Evolutionary conservation across 2,888 invertebrate genomes (phyloP).

Genomic region (Xestia xanthographa): DNA sequence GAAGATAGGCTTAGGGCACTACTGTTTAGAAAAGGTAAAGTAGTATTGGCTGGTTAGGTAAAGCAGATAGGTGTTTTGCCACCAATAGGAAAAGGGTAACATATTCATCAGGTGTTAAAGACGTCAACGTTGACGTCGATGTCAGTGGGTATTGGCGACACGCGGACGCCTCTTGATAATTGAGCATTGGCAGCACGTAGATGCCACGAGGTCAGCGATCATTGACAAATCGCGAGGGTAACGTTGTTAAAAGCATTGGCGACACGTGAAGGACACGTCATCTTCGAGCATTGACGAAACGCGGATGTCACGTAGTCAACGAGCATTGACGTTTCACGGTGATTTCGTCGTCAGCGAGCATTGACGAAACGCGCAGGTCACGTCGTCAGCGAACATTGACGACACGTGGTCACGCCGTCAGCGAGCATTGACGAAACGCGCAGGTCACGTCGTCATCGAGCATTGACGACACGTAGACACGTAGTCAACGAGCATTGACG

Average conservation of each 20-base stretch:
- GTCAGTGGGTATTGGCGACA: slow-evolving; percentile 27
- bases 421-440: slow-evolving; percentile 43
- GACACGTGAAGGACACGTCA: neutral
- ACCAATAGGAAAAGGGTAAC: slow-evolving; percentile 1
- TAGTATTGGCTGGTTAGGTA: neutral
- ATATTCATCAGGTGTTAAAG: neutral
- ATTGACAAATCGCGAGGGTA: neutral
- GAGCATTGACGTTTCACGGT: slow-evolving; percentile 7
- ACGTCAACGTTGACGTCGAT: slow-evolving; percentile 8
- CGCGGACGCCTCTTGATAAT: slow-evolving; percentile 1
- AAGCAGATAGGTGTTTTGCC: neutral
- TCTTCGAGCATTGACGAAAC: slow-evolving; percentile 22
- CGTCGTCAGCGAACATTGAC: slow-evolving; percentile 44
- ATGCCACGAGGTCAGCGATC: slow-evolving; percentile 26
- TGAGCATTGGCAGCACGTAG: slow-evolving; percentile 23
- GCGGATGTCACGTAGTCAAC: slow-evolving; percentile 3
- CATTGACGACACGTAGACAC: slow-evolving; percentile 41
- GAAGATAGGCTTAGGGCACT: neutral
- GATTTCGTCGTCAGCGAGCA: slow-evolving; percentile 21
- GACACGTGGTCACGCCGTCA: slow-evolving; percentile 16
- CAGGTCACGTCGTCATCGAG: slow-evolving; percentile 23
- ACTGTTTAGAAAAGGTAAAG: neutral
- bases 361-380: slow-evolving; percentile 18
- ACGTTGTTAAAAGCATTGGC: slow-evolving; percentile 17
- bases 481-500: slow-evolving; percentile 44